These are phyloP conservation scores for Melanotaenia boesemani DNA, from an alignment of 2,797 vertebrate species.

Conservation along the genomic window DNA sequence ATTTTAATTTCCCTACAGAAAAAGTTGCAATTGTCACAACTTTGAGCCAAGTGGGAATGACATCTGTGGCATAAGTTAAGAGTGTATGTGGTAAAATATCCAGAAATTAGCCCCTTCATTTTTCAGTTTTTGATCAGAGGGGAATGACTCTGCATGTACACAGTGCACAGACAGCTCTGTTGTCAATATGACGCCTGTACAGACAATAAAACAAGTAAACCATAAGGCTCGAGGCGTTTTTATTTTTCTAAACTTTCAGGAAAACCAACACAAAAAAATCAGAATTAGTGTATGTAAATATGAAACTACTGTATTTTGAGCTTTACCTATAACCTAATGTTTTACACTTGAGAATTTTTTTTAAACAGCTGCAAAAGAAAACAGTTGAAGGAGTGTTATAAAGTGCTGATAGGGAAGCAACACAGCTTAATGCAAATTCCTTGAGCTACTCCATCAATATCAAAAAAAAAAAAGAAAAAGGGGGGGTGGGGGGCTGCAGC, in stretches of 20 bases:
- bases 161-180: too few relatives aligned
- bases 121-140: not conserved
- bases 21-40: too few relatives aligned
- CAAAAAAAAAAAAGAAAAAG: constrained; percentile 6
- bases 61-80: not conserved
- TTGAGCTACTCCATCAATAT: constrained; percentile 29
- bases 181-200: too few relatives aligned
- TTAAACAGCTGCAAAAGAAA: constrained; percentile 4
- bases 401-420: constrained; percentile 6
- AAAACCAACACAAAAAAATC: not conserved
- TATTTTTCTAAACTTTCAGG: not conserved
- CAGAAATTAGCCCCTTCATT: not conserved
- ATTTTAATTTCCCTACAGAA: too few relatives aligned
- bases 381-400: not conserved
- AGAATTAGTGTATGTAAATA: not conserved
- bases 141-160: too few relatives aligned
- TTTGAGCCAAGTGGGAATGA: not conserved
- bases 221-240: not conserved
- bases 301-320: not conserved
- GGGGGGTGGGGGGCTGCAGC: constrained; percentile 33
- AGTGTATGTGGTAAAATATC: not conserved
- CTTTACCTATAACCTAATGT: not conserved
- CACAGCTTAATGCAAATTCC: constrained; percentile 31
- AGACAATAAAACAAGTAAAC: not conserved
- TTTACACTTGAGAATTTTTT: constrained; percentile 3